Evolutionary conservation across 2,797 vertebrate genomes (phyloP).

Genomic region (Neopelma chrysocephalum): DNA sequence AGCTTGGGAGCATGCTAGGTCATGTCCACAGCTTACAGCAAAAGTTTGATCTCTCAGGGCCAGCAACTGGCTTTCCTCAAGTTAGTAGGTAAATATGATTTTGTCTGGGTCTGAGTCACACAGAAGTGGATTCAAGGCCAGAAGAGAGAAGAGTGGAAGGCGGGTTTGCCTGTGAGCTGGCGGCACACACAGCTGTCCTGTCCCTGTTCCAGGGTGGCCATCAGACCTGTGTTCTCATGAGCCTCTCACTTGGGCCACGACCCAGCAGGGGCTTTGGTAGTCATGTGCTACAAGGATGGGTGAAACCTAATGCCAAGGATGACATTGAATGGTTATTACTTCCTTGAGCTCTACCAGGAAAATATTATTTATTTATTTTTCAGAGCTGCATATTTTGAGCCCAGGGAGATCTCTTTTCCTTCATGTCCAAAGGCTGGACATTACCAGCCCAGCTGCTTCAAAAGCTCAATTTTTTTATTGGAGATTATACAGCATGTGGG

Average conservation of each 20-base stretch:
- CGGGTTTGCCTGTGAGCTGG: not conserved
- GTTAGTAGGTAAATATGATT: not conserved
- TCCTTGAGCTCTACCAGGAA: not conserved
- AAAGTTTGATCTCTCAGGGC: not conserved
- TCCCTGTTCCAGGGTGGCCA: fast-evolving
- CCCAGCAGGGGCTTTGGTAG: not conserved
- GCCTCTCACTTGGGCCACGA: not conserved
- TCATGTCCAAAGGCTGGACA: not conserved
- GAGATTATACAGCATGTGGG: not conserved
- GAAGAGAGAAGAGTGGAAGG: not conserved
- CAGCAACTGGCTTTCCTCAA: not conserved
- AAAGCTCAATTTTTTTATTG: not conserved
- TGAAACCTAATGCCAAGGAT: not conserved
- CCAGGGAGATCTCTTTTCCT: not conserved
- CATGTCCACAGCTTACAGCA: not conserved
- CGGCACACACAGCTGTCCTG: not conserved
- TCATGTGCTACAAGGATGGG: not conserved
- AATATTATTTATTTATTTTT: not conserved
- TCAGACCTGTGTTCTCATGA: fast-evolving
- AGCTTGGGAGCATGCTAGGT: fast-evolving
- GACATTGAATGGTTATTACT: not conserved
- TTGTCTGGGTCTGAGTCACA: not conserved
- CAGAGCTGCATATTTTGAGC: not conserved
- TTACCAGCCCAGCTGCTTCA: not conserved
- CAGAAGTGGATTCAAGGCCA: not conserved